These are phyloP conservation scores for Neogale vison DNA, from an alignment of 2,113 vertebrate species.

Conservation along the genomic window DNA sequence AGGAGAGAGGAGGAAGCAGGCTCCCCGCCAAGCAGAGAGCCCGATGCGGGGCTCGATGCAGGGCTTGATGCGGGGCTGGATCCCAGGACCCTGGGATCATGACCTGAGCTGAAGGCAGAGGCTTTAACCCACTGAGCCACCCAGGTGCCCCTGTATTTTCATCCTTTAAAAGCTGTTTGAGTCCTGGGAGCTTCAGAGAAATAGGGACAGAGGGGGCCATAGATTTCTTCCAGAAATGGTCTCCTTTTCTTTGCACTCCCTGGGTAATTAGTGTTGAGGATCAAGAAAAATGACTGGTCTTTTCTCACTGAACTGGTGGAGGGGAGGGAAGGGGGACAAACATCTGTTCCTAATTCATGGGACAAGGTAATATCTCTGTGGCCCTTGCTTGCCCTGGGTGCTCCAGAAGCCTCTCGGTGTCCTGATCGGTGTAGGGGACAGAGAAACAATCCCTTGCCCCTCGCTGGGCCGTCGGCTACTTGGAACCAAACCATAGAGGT, in stretches of 20 bases:
- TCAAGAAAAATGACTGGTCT: not conserved
- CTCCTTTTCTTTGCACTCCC: slow-evolving; percentile 34
- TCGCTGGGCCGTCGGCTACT: not conserved
- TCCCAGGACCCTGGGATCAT: no score
- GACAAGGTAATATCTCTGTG: not conserved
- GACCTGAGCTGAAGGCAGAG: no score
- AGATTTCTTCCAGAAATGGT: slow-evolving; percentile 46
- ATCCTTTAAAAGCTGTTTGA: slow-evolving; percentile 39
- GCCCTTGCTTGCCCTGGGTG: not conserved
- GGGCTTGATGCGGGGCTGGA: no score
- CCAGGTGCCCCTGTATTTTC: not conserved
- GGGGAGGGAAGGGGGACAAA: no score
- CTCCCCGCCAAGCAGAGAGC: no score
- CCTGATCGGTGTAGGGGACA: not conserved
- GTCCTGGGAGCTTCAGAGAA: not conserved
- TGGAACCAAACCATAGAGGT: not conserved
- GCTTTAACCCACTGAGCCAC: no score
- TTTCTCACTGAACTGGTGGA: not conserved
- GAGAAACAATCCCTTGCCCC: not conserved
- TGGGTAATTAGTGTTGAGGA: slow-evolving; percentile 22
- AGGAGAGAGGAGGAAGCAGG: no score
- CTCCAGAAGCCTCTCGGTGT: not conserved
- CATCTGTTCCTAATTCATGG: not conserved
- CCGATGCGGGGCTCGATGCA: no score
- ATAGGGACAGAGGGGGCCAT: slow-evolving; percentile 33